Evolutionary conservation across 2,888 invertebrate genomes (phyloP).

Genomic region (Smittia aterrima): DNA sequence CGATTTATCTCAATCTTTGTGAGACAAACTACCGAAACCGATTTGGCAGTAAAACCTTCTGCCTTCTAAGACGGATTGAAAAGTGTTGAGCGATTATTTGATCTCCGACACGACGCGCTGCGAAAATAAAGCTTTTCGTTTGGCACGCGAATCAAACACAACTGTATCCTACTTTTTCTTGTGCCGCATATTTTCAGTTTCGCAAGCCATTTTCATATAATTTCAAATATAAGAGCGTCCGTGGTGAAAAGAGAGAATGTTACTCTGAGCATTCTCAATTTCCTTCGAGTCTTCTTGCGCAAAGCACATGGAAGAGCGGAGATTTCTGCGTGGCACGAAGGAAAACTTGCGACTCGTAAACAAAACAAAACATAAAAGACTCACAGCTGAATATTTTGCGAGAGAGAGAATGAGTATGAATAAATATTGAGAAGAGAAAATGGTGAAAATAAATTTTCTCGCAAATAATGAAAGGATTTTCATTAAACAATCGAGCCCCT

Average conservation of each 20-base stretch:
- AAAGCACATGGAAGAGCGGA: conserved; percentile 5
- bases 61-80: not conserved
- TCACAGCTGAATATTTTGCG: not conserved
- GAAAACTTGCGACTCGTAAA: not conserved
- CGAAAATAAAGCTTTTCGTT: conserved; percentile 33
- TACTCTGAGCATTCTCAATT: not conserved
- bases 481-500: too few relatives aligned
- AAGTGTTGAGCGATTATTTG: not conserved
- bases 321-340: not conserved
- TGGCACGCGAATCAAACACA: conserved; percentile 39
- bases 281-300: not conserved
- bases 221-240: not conserved
- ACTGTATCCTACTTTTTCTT: conserved; percentile 17
- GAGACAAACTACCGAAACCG: not conserved
- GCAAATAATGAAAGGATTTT: not conserved
- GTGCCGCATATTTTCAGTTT: conserved; percentile 16
- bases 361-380: not conserved
- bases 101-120: not conserved
- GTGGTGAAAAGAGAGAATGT: not conserved
- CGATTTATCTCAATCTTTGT: not conserved
- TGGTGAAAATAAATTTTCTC: conserved; percentile 1
- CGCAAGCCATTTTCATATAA: not conserved
- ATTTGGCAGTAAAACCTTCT: not conserved
- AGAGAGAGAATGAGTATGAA: not conserved
- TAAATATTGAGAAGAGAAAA: not conserved